Evolutionary conservation across 2,888 invertebrate species (phyloP).

Genomic region (Spodoptera picta): DNA sequence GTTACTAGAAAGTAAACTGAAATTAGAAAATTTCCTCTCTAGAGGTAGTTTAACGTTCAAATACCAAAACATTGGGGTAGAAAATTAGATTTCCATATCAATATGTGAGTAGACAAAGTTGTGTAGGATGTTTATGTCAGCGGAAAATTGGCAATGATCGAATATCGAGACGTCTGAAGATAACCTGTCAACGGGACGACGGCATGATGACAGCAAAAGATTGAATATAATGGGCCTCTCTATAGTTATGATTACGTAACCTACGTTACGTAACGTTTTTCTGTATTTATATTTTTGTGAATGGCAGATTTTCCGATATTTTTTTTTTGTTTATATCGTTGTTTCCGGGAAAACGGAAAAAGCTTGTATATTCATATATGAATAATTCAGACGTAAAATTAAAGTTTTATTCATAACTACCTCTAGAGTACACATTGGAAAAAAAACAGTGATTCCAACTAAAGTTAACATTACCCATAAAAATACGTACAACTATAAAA

Average conservation of each 20-base stretch:
- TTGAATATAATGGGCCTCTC: slow-evolving; percentile 57
- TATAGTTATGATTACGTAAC: slow-evolving; percentile 37
- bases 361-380: no score
- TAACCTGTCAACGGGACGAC: slow-evolving; percentile 51
- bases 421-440: no score
- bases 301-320: neutral
- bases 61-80: slow-evolving; percentile 67
- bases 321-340: neutral
- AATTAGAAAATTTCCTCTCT: neutral
- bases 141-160: slow-evolving; percentile 78
- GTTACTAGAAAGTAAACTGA: neutral
- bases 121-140: slow-evolving; percentile 69
- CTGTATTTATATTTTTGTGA: slow-evolving; percentile 4
- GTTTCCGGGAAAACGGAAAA: no score
- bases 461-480: slow-evolving; percentile 1
- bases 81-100: slow-evolving; percentile 78
- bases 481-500: neutral
- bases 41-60: slow-evolving; percentile 22
- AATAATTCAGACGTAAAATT: no score
- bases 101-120: slow-evolving; percentile 64
- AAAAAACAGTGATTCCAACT: neutral
- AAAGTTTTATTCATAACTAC: no score
- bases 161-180: slow-evolving; percentile 62
- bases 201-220: slow-evolving; percentile 47
- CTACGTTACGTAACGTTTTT: slow-evolving; percentile 6